Evolutionary conservation across 1,140 invertebrate genomes (phyloP), one percentile per base, ranked within the genome.

Genomic region (Drosophila hydei): DNA sequence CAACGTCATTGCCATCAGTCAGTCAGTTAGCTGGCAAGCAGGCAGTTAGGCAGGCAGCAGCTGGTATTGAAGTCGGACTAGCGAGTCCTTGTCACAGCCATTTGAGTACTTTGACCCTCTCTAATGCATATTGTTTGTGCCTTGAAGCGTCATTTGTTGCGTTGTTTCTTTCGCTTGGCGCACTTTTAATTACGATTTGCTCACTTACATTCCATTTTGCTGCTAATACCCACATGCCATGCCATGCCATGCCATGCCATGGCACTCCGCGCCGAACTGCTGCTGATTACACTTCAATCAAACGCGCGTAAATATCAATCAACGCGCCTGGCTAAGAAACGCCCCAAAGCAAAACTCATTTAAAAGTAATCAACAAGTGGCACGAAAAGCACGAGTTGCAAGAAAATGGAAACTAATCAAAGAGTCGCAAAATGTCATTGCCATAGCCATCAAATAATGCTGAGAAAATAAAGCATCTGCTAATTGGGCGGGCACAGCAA

Each of bases 241-340:
- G 48, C 55, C n/a, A n/a, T n/a, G n/a, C n/a, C n/a, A n/a, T n/a
- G n/a, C n/a, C n/a, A n/a, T n/a, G n/a, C n/a, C n/a, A n/a, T n/a
- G n/a, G n/a, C n/a, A n/a, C n/a, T 27, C 48, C 43, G 40, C 62
- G 60, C 40, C 45, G 9, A 36, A 47, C 25, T 33, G 51, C 71
- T 77, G 75, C 75, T 88, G 83, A 88, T 88, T 88, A 88, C 79
- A 88, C 84, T 88, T 89, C 83, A 88, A 88, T 88, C 83, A 89
- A 70, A 71, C 64, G 78, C 83, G 75, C 75, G 75, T 79, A 79
- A 88, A 83, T 89, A 88, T 88, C 83, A 87, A 83, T 87, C 81
- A 81, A 63, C 61, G 63, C 52, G 60, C 52, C 47, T 45, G 65
- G 65, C 64, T 58, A 68, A 62, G 69, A 56, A 79, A 59, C 63